phyloP scores from a whole-genome alignment of 2,888 invertebrate genomes.

The Lymantria dispar region DNA sequence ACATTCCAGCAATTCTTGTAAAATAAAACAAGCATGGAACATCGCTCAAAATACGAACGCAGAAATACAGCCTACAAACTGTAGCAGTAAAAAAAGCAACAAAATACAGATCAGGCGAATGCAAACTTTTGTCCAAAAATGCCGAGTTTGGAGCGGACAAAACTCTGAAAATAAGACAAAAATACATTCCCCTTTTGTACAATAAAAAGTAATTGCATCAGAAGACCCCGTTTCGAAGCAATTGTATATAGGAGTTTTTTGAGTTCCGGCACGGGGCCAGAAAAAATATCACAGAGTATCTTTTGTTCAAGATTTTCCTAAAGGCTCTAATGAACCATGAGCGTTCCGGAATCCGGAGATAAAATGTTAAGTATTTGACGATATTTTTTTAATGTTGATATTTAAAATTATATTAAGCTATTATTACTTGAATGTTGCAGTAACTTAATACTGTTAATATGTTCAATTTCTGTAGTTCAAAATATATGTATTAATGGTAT shows the following conservation, averaged over 20 bases:
- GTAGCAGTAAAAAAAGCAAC: conserved; percentile 1
- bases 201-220: conserved; percentile 31
- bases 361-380: conserved; percentile 11
- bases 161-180: conserved; percentile 14
- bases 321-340: conserved; percentile 33
- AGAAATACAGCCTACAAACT: not conserved
- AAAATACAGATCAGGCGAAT: not conserved
- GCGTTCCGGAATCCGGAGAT: conserved; percentile 10
- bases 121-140: conserved; percentile 1
- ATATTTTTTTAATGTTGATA: not conserved
- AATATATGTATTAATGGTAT: too few species aligned
- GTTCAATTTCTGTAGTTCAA: too few species aligned
- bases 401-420: not conserved
- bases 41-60: not conserved
- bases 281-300: conserved; percentile 13
- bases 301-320: conserved; percentile 27
- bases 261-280: conserved; percentile 21
- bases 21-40: not conserved
- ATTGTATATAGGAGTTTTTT: conserved; percentile 27
- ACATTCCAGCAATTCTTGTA: not conserved
- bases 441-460: too few species aligned
- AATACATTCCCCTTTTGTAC: conserved; percentile 13
- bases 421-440: too few species aligned
- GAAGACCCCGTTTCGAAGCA: conserved; percentile 15
- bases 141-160: conserved; percentile 2